phyloP scores from a whole-genome alignment of 2,113 vertebrate species.

The Catharus fuscescens region DNA sequence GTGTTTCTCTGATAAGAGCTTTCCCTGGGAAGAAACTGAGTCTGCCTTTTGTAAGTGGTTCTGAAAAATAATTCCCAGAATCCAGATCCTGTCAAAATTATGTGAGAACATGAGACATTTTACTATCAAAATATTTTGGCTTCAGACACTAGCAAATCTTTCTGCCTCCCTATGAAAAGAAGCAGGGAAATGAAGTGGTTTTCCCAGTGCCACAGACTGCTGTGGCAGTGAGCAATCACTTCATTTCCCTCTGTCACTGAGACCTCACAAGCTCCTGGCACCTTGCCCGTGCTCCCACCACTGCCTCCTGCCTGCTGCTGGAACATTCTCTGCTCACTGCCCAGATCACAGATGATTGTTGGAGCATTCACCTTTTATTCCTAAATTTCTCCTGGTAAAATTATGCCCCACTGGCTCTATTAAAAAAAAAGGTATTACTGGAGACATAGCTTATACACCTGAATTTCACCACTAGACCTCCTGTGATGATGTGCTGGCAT shows the following conservation, averaged over 20 bases:
- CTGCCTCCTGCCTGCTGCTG: background rate
- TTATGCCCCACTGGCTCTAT: background rate
- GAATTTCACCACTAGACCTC: too few relatives aligned
- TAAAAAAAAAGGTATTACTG: background rate
- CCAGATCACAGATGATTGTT: background rate
- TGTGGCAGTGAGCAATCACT: background rate
- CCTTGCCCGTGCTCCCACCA: accelerated
- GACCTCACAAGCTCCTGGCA: slow-evolving; percentile 39
- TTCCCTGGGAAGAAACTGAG: slow-evolving; percentile 51
- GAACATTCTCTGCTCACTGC: background rate
- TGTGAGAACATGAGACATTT: slow-evolving; percentile 33
- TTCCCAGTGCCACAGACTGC: background rate
- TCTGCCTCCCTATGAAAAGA: background rate
- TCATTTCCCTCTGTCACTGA: background rate
- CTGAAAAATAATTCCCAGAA: slow-evolving; percentile 24
- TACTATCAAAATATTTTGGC: slow-evolving; percentile 53
- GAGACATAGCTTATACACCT: background rate
- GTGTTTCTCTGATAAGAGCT: slow-evolving; percentile 34
- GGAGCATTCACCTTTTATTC: background rate
- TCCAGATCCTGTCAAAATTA: slow-evolving; percentile 45
- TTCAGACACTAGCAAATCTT: slow-evolving; percentile 8
- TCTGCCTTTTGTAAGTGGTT: slow-evolving; percentile 28
- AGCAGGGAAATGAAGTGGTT: background rate
- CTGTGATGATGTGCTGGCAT: too few relatives aligned
- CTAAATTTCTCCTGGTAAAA: background rate